These are phyloP conservation scores for Rotaria macrura DNA, from an alignment of 2,888 invertebrate species.

Conservation along the genomic window DNA sequence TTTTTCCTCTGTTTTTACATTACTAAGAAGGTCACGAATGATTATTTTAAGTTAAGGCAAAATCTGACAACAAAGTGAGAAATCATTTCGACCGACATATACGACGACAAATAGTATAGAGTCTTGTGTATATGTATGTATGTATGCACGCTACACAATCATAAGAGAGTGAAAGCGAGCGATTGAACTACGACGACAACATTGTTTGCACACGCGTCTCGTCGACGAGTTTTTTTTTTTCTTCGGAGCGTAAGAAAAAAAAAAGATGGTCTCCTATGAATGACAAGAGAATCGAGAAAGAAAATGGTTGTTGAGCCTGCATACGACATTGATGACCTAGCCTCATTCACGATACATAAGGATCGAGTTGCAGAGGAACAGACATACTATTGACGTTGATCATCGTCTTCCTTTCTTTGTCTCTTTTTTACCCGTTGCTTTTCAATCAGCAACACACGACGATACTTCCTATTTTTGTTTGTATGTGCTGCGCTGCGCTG, in stretches of 20 bases:
- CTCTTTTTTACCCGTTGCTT: neutral
- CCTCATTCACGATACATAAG: neutral
- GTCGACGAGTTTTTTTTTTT: neutral
- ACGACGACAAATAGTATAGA: neutral
- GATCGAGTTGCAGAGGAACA: neutral
- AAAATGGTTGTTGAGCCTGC: neutral
- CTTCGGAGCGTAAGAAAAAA: neutral
- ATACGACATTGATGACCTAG: neutral
- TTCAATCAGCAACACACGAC: neutral
- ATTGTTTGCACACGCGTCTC: conserved; percentile 12
- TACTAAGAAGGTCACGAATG: conserved; percentile 12
- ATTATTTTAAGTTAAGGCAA: conserved; percentile 8
- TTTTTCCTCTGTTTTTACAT: neutral
- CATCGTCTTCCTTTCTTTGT: neutral
- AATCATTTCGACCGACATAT: conserved; percentile 3
- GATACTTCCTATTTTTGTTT: neutral
- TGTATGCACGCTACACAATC: conserved; percentile 8
- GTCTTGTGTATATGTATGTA: neutral
- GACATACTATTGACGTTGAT: neutral
- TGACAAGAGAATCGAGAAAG: neutral
- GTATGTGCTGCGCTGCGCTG: neutral
- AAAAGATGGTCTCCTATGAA: conserved; percentile 6
- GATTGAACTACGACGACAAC: conserved; percentile 12
- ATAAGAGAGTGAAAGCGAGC: conserved; percentile 8
- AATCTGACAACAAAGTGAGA: conserved; percentile 15